Evolutionary conservation across 2,797 vertebrate species (phyloP), one percentile per base, ranked within the genome.

Genomic region (Somateria mollissima): DNA sequence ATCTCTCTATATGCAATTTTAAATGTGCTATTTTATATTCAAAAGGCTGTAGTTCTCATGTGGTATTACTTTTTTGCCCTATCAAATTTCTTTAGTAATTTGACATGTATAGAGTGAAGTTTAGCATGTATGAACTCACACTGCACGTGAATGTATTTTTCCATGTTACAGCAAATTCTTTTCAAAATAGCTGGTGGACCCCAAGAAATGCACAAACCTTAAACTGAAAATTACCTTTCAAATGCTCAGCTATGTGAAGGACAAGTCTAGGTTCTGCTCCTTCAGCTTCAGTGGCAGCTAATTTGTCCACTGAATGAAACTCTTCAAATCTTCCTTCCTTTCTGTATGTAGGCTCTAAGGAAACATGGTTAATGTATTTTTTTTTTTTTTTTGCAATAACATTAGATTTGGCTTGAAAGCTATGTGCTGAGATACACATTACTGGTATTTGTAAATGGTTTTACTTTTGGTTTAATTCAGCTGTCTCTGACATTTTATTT

Each of bases 321-420:
- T n/a, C 34, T 84, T 60, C 32, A 69, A 89, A 75, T 51, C 8
- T 86, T 43, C 34, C 21, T 69, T 74, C 45, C 66, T 61, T 86
- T 77, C 24, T 18, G 16, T 41, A n/a, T 8, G 30, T 57, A 82
- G 56, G 39, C 10, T 4, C 41, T 70, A 71, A 86, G 22, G 37
- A 85, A 89, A 82, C 3, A 6, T 0, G 0, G 54, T 24, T 78
- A 75, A 80, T 58, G 43, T 69, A 56, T 74, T 93, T 90, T 94
- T 83, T 51, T 83, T 74, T 93, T n/a, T n/a, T 90, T 94, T 83
- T 51, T 83, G 20, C 62, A 91, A 39, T 45, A 80, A 75, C 5
- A 65, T 58, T 80, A 43, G 54, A 71, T 83, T 89, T 81, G 37
- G 28, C 62, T 89, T 85, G 69, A 80, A 95, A 89, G 54, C 61